Conservation (phyloP, 2,797 vertebrate species). For the Sarcophilus harrisii region DNA sequence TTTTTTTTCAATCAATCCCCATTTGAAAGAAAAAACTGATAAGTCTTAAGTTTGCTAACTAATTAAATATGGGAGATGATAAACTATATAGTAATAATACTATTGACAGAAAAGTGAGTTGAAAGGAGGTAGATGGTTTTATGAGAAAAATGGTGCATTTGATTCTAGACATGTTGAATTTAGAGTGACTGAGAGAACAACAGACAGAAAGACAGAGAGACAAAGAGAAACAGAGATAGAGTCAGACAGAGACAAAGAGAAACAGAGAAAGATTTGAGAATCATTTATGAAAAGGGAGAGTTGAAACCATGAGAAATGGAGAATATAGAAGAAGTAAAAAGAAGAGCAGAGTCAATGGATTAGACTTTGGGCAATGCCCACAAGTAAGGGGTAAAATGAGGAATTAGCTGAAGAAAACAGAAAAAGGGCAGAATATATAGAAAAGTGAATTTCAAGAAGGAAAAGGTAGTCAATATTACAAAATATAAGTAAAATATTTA, state of each 20-base stretch:
- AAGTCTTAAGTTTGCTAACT: not conserved
- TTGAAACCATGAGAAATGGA: not conserved
- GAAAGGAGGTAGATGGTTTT: not conserved
- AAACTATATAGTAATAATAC: not conserved
- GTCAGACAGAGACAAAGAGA: too few relatives aligned
- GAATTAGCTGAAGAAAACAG: not conserved
- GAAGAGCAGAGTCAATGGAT: not conserved
- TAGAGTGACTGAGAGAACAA: not conserved
- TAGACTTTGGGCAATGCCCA: not conserved
- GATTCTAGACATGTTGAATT: conserved; percentile 2
- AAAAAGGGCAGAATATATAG: not conserved
- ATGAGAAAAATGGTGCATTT: not conserved
- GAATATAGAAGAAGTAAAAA: not conserved
- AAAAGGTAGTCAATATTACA: not conserved
- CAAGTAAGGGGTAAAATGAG: not conserved
- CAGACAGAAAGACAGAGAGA: not conserved
- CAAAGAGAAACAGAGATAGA: too few relatives aligned
- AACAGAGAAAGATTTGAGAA: not conserved
- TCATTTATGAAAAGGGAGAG: not conserved
- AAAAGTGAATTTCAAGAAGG: not conserved
- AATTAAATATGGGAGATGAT: not conserved
- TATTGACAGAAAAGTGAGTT: not conserved
- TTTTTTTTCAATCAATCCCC: not conserved
- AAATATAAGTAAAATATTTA: not conserved
- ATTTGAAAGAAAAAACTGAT: not conserved